Evolutionary conservation across 2,797 vertebrate species (phyloP), one percentile per base, ranked within the genome.

Genomic region (Pteropus rufus): DNA sequence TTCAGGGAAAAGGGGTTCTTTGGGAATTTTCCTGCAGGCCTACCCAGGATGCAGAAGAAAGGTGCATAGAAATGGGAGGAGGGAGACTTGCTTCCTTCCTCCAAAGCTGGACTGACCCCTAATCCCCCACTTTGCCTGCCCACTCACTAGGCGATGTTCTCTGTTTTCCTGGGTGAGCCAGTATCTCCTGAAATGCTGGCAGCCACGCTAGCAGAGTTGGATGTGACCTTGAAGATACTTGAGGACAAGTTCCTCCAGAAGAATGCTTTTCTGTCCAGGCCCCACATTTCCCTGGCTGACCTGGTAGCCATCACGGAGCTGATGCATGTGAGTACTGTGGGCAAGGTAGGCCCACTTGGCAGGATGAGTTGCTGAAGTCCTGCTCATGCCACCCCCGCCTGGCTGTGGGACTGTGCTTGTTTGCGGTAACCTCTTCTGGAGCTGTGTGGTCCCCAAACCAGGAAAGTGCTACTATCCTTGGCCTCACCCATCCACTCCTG

Each of bases 271-370:
- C 98, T 99, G 0, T n/a, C 67, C 0, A 99, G 99, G 9, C 96
- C 98, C 0, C 97, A 99, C 67, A 95, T 99, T 97, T 99, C 99
- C 52, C 86, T 99, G 98, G 99, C 99, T 2, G 99, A 99, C 58
- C 81, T 99, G 23, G 98, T 99, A 26, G 99, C 99, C 0, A 3
- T 99, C 46, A 99, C 98, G 2, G 99, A 99, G 97, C 97, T 99
- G 95, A 99, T 99, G 98, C 98, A 98, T 75, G 98, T 98, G 76
- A 98, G 98, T 91, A 5, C 16, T 41, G 5, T 16, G n/a, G n/a
- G 19, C 5, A 31, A 5, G 2, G 11, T 18, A 7, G 60, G 34
- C 34, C 29, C 8, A 0, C 23, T 23, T 16, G 72, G 46, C 1
- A 12, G 73, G 34, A 67, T 26, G 54, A 5, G 19, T 12, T 41